These are phyloP conservation scores for Tadarida brasiliensis DNA, from an alignment of 2,797 vertebrate genomes.

Conservation along the genomic window DNA sequence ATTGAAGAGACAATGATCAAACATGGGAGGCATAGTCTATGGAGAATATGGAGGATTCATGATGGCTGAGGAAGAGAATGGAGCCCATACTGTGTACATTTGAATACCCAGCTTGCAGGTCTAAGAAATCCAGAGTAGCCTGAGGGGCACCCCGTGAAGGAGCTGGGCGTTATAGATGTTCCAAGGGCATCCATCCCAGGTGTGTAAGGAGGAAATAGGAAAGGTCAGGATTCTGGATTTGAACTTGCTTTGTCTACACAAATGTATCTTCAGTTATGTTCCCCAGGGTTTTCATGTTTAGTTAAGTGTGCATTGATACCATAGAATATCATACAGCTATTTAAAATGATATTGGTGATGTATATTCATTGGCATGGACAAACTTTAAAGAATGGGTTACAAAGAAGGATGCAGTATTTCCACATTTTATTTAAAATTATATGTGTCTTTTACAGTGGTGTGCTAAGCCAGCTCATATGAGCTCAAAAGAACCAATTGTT, in stretches of 20 bases:
- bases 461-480: background rate
- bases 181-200: background rate
- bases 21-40: background rate
- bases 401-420: constrained; percentile 42
- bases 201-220: background rate
- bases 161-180: background rate
- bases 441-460: background rate
- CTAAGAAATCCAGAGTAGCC: background rate
- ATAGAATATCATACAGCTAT: background rate
- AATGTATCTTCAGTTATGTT: background rate
- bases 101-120: background rate
- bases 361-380: constrained; percentile 31
- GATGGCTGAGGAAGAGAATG: background rate
- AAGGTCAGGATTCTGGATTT: background rate
- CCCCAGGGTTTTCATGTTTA: background rate
- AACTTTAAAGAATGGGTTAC: constrained; percentile 31
- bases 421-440: constrained; percentile 50
- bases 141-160: background rate
- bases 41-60: background rate
- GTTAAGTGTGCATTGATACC: background rate
- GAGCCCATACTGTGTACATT: background rate
- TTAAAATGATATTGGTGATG: constrained; percentile 35
- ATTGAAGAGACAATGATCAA: background rate
- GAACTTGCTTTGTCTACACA: background rate
- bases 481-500: constrained; percentile 23